Evolutionary conservation across 2,113 vertebrate genomes (phyloP).

Genomic region (Hassar affinis): DNA sequence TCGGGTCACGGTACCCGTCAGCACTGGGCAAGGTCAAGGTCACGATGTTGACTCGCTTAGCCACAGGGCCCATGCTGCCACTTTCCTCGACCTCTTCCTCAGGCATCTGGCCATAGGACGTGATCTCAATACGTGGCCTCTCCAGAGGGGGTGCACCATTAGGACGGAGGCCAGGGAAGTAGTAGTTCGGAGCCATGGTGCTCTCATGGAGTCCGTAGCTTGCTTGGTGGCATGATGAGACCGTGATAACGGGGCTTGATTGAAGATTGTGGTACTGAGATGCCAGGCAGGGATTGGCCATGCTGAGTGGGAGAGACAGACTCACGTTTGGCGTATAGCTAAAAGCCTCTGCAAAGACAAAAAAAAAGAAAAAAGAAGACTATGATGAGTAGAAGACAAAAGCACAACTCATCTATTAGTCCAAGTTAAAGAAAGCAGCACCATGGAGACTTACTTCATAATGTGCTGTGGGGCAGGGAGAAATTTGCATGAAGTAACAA

Average conservation of each 20-base stretch:
- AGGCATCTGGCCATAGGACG: constrained; percentile 86
- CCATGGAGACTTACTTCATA: background rate
- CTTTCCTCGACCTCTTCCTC: constrained; percentile 83
- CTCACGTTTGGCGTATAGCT: constrained; percentile 82
- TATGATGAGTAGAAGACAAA: background rate
- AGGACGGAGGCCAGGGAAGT: constrained; percentile 78
- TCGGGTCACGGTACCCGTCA: constrained; percentile 90
- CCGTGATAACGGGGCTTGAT: constrained; percentile 80
- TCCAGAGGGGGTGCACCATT: constrained; percentile 85
- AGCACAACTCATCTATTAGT: background rate
- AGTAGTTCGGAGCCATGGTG: constrained; percentile 77
- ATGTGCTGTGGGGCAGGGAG: background rate
- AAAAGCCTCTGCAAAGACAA: constrained; percentile 84
- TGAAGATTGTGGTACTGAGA: constrained; percentile 87
- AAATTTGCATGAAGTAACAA: background rate
- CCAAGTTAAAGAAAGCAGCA: background rate
- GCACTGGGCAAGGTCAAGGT: constrained; percentile 86
- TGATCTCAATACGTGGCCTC: constrained; percentile 96
- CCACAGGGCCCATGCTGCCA: constrained; percentile 66
- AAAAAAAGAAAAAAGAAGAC: constrained; percentile 32
- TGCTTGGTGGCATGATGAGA: constrained; percentile 79
- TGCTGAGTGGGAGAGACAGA: constrained; percentile 81
- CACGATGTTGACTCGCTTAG: constrained; percentile 83
- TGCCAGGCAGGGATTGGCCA: constrained; percentile 82
- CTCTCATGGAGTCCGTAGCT: constrained; percentile 81